Conservation (phyloP, 2,888 invertebrate genomes). For the Pachycephus smyrnensis region DNA sequence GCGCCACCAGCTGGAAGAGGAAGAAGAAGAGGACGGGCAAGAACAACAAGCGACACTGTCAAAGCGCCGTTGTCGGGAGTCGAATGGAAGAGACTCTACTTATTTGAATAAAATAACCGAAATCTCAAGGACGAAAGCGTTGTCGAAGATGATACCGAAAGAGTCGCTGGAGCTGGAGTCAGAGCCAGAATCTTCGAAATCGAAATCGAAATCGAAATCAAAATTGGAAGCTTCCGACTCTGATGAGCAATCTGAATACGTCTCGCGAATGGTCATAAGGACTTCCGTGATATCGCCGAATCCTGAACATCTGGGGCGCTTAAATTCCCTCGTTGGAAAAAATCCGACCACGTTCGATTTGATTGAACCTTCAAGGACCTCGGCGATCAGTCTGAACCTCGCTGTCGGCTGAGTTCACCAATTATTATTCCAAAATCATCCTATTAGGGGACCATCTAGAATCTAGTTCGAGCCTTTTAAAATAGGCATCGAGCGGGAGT, state of each 20-base stretch:
- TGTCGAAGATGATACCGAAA: slow-evolving; percentile 10
- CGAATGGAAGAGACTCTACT: background rate
- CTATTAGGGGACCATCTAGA: slow-evolving; percentile 62
- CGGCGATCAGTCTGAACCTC: slow-evolving; percentile 52
- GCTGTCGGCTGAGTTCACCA: slow-evolving; percentile 48
- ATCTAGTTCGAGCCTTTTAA: slow-evolving; percentile 35
- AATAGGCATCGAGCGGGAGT: background rate
- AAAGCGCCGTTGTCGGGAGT: slow-evolving; percentile 35
- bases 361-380: slow-evolving; percentile 47
- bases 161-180: slow-evolving; percentile 6
- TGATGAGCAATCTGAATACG: slow-evolving; percentile 32
- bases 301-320: slow-evolving; percentile 64
- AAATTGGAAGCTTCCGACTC: background rate
- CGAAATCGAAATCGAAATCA: background rate
- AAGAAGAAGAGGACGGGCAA: slow-evolving; percentile 14
- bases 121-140: background rate
- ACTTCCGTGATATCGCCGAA: slow-evolving; percentile 72
- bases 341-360: slow-evolving; percentile 27
- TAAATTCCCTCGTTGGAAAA: background rate
- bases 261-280: slow-evolving; percentile 67
- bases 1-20: slow-evolving; percentile 15
- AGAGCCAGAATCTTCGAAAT: slow-evolving; percentile 5
- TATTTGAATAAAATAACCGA: background rate
- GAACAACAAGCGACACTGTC: slow-evolving; percentile 10
- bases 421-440: slow-evolving; percentile 54